A percentile compares a stretch with the other conserved stretches of the same genome.
Evolutionary conservation across 2,888 invertebrate species (phyloP).

Genomic region (Masnerella sp.): DNA sequence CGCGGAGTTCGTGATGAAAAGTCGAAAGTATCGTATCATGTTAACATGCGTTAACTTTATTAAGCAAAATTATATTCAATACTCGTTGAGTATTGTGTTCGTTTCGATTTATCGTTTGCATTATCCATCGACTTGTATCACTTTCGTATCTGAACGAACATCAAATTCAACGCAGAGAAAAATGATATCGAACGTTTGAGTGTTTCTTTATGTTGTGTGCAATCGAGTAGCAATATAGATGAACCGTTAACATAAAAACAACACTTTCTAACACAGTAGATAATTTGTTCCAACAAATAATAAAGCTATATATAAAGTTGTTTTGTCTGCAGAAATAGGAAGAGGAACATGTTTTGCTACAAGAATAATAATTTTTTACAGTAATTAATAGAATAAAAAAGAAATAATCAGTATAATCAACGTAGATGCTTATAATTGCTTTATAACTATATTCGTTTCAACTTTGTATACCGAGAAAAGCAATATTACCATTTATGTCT

Average conservation of each 20-base stretch:
- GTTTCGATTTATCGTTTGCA: neutral
- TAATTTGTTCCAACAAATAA: no score
- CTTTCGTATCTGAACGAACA: slow-evolving; percentile 15
- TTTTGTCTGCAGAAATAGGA: no score
- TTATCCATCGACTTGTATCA: slow-evolving; percentile 12
- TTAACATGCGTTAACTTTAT: slow-evolving; percentile 24
- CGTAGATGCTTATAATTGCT: no score
- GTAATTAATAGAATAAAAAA: no score
- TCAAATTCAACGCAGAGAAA: neutral
- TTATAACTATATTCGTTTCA: no score
- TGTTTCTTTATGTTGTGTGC: neutral
- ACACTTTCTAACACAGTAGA: no score
- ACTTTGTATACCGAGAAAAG: slow-evolving; percentile 1
- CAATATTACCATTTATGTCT: slow-evolving; percentile 11
- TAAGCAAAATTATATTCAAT: slow-evolving; percentile 20
- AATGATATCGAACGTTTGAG: slow-evolving; percentile 10
- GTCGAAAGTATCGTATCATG: slow-evolving; percentile 35
- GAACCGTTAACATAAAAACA: neutral
- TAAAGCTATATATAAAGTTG: no score
- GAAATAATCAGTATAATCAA: no score
- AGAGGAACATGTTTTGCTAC: neutral
- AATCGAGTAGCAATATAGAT: neutral
- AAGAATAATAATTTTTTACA: no score
- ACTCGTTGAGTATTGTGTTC: neutral
- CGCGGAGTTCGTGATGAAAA: slow-evolving; percentile 11